A percentile compares a stretch with the other conserved stretches of the same genome.
Conservation (phyloP, 2,888 invertebrate genomes). For the Strigamia crassipes region DNA sequence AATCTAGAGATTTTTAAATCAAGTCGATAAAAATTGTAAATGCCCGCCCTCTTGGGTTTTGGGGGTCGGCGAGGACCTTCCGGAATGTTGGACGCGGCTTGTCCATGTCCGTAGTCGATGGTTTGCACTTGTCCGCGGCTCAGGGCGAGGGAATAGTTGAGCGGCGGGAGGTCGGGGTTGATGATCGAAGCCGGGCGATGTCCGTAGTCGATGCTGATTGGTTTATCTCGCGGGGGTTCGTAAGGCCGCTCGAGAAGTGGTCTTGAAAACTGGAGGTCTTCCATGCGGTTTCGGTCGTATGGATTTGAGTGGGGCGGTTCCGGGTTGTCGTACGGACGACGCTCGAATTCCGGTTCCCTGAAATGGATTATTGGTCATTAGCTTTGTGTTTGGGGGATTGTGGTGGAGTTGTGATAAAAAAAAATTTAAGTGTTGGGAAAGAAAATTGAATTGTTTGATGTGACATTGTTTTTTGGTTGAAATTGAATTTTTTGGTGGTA, state of each 20-base stretch:
- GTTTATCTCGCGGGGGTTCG: not conserved
- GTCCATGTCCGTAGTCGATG: conserved; percentile 40
- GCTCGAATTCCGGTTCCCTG: not conserved
- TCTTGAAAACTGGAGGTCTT: not conserved
- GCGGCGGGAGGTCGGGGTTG: not conserved
- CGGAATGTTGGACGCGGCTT: not conserved
- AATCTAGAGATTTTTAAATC: too few relatives aligned
- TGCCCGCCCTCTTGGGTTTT: too few relatives aligned
- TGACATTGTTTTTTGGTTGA: too few relatives aligned
- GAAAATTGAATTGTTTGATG: too few relatives aligned
- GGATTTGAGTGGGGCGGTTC: not conserved
- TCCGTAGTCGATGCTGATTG: not conserved
- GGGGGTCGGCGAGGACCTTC: too few relatives aligned
- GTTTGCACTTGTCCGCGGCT: conserved; percentile 29
- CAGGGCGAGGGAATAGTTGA: not conserved
- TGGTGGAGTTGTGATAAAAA: too few relatives aligned
- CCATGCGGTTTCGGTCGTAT: not conserved
- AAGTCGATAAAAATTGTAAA: too few relatives aligned
- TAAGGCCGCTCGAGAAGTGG: not conserved
- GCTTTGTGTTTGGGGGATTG: too few relatives aligned
- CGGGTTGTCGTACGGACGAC: not conserved
- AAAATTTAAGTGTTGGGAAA: too few relatives aligned
- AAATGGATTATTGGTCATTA: too few relatives aligned
- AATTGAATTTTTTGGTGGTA: too few relatives aligned
- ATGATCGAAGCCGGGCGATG: not conserved